Evolutionary conservation across 2,113 vertebrate genomes (phyloP), one percentile per base, ranked within the genome.

Genomic region (Muscicapa adusta): DNA sequence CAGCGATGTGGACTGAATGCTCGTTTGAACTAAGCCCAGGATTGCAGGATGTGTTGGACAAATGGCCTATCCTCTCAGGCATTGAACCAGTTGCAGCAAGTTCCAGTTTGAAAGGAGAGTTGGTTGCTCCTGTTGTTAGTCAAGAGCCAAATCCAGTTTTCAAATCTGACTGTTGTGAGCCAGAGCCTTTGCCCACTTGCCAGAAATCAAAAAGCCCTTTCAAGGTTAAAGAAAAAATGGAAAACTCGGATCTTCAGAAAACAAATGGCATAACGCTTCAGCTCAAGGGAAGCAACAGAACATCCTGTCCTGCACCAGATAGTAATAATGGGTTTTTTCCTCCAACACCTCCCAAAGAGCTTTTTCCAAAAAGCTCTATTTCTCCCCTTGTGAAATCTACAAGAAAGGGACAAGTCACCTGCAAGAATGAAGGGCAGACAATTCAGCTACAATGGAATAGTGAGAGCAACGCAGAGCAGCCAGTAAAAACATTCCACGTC

Each of bases 21-120:
- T 97, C 96, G 0, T 96, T 98, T 97, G 94, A 97, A 23, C 97
- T 99, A 96, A 99, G 98, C 94, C 98, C 98, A 70, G 99, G 98
- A 91, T 92, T 99, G 87, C 98, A 99, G 85, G 98, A 98, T 34
- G 95, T 98, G 58, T 98, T 99, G 94, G 99, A 99, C 85, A 97
- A 98, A 66, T 98, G 98, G 97, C 97, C 98, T 18, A 98, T 97
- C 87, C 97, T 98, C 95, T 97, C 98, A 66, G 98, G 96, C 60
- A 96, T 75, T 89, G 89, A 96, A 68, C 45, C 45, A 31, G 88
- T 83, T 76, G 82, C 91, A 85, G 48, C 18, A 25, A 80, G 47
- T 31, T 75, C 82, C 33, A 51, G 10, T 87, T 72, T 91, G 56
- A 92, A 95, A 79, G 88, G 9, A 77, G 71, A 94, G 47, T 53